Evolutionary conservation across 1,140 invertebrate species (phyloP).

Genomic region (Hycleus phaleratus): DNA sequence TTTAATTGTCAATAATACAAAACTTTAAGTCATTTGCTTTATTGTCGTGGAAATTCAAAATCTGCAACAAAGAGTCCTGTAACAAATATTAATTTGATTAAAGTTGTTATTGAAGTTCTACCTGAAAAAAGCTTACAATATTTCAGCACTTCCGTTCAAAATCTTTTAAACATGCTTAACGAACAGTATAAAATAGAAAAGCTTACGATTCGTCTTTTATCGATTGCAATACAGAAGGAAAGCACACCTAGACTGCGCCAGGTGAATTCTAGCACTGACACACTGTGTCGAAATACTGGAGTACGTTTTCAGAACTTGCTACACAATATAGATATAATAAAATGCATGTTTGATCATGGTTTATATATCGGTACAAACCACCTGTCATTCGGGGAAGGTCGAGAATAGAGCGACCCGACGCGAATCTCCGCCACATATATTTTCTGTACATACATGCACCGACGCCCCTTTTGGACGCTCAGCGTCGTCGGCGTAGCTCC

Average conservation of each 20-base stretch:
- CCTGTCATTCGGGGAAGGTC: conserved; percentile 11
- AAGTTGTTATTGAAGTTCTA: no score
- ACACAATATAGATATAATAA: no score
- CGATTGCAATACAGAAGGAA: conserved; percentile 1
- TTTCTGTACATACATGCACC: no score
- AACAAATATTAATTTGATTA: not conserved
- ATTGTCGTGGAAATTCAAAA: not conserved
- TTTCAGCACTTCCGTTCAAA: no score
- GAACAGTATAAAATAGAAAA: not conserved
- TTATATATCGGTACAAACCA: conserved; percentile 4
- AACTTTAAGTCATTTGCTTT: not conserved
- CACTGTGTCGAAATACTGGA: not conserved
- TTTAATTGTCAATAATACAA: not conserved
- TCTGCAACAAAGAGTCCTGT: not conserved
- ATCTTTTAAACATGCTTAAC: not conserved
- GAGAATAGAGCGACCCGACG: not conserved
- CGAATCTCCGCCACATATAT: conserved; percentile 2
- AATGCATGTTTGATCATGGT: no score
- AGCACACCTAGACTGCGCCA: conserved; percentile 4
- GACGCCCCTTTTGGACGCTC: no score
- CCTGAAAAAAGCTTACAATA: no score
- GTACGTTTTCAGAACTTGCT: not conserved
- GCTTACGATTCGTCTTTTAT: conserved; percentile 3
- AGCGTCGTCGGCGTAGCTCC: no score
- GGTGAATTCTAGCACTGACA: conserved; percentile 13